phyloP scores from a whole-genome alignment of 2,797 vertebrate species.

The Tiaroga cobitis region DNA sequence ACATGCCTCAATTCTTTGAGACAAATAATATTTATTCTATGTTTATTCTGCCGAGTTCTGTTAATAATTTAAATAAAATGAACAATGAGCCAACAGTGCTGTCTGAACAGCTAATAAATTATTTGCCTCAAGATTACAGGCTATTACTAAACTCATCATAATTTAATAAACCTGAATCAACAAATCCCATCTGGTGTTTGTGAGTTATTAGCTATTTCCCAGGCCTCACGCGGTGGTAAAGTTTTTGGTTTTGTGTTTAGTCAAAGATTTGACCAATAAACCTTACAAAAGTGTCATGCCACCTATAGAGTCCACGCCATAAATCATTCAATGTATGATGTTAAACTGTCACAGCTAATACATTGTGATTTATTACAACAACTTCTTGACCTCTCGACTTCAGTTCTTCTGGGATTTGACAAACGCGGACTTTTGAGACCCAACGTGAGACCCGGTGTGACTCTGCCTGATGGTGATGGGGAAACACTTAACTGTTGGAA shows the following conservation, averaged over 20 bases:
- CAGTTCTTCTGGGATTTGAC: slow-evolving; percentile 19
- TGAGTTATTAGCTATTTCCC: not conserved
- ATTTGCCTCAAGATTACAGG: not conserved
- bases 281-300: slow-evolving; percentile 19
- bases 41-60: not conserved
- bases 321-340: slow-evolving; percentile 21
- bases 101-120: not conserved
- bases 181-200: slow-evolving; percentile 28
- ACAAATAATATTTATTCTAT: not conserved
- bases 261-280: slow-evolving; percentile 24
- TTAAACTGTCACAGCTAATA: slow-evolving; percentile 40
- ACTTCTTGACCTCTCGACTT: slow-evolving; percentile 8
- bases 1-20: slow-evolving; percentile 1
- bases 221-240: not conserved
- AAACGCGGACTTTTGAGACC: slow-evolving; percentile 1
- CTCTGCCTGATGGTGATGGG: slow-evolving; percentile 17
- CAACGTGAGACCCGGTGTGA: not conserved
- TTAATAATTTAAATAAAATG: not conserved
- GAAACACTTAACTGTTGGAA: slow-evolving; percentile 32
- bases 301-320: not conserved
- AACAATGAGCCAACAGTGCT: not conserved
- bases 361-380: slow-evolving; percentile 20
- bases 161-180: slow-evolving; percentile 32
- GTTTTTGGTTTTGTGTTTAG: slow-evolving; percentile 10
- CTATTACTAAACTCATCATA: not conserved